A percentile compares a stretch with the other conserved stretches of the same genome.
phyloP scores from a whole-genome alignment of 2,888 invertebrate genomes.

The Mellilla xanthometata region DNA sequence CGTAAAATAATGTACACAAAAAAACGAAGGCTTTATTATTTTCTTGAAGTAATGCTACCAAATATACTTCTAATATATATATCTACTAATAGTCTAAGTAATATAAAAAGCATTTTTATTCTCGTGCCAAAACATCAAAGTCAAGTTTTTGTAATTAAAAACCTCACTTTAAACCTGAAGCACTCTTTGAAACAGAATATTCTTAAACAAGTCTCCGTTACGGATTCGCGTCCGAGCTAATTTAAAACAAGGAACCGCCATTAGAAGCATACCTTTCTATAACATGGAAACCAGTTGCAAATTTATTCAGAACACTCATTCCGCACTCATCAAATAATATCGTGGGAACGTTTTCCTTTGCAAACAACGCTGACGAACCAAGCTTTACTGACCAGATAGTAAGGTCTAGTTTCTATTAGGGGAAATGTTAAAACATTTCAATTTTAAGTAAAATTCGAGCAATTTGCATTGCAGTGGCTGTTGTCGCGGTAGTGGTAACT shows the following conservation, averaged over 20 bases:
- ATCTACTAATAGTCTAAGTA: no score
- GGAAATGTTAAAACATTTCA: slow-evolving; percentile 47
- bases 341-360: slow-evolving; percentile 48
- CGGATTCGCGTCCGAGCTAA: slow-evolving; percentile 43
- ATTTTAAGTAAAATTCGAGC: slow-evolving; percentile 61
- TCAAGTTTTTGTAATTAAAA: slow-evolving; percentile 1
- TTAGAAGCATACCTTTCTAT: slow-evolving; percentile 65
- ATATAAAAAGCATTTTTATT: neutral
- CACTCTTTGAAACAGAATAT: slow-evolving; percentile 10
- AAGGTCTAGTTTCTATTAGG: slow-evolving; percentile 39
- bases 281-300: slow-evolving; percentile 68
- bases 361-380: slow-evolving; percentile 24
- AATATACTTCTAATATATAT: no score
- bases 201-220: slow-evolving; percentile 33
- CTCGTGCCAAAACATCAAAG: slow-evolving; percentile 10
- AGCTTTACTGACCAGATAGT: slow-evolving; percentile 30
- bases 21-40: no score
- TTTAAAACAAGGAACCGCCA: slow-evolving; percentile 60
- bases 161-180: neutral
- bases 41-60: no score
- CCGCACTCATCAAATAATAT: slow-evolving; percentile 66
- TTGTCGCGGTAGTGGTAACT: slow-evolving; percentile 40
- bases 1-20: no score
- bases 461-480: slow-evolving; percentile 62
- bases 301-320: slow-evolving; percentile 73